Base-by-base conservation (phyloP, 2,113 vertebrate genomes). In the Malurus elegans region DNA sequence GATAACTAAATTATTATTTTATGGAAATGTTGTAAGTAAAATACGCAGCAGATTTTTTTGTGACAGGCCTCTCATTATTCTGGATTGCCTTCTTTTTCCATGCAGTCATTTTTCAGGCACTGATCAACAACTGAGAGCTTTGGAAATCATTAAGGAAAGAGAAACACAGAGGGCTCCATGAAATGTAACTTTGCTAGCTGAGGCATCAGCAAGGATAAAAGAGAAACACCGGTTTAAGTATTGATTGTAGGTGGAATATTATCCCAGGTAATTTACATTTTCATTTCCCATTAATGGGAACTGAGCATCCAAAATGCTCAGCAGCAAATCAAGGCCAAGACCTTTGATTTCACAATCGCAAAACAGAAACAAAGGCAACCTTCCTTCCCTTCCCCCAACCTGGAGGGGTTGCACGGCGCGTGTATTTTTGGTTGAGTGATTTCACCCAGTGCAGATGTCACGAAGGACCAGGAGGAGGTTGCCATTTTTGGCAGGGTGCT, bases 211-310 rank as follows among this genome's bases (percentile, higher is more conserved):
- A 70, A 87, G 75, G 65, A 64, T 86, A 69, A 90, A 80, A 93
- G 79, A 90, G 62, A 91, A 79, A 74, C 72, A 60, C 14, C 74
- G 86, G 56, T 73, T 96, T 90, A 92, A 71, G 79, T 93, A 88
- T 86, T 93, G 90, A 95, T 95, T 86, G 51, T 78, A 88, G 75
- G 92, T 86, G 82, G 92, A 86, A 72, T 96, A 69, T 96, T 91
- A 88, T 80, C 60, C 75, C 69, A 81, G 51, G 57, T 93, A 74
- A 92, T 94, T 93, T 94, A 78, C 88, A 93, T 94, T 93, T 95
- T 92, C 82, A 86, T 38, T 94, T 92, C 61, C 76, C 88, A 75
- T 93, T 94, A 93, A 86, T 67, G 76, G 86, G 44, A 96, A 14
- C 40, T 2, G 16, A 74, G 67, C 85, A 61, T 88, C 72, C 14